A percentile compares a stretch with the other conserved stretches of the same genome.
Conservation (phyloP, 2,888 invertebrate species). For the Acrobasis suavella region DNA sequence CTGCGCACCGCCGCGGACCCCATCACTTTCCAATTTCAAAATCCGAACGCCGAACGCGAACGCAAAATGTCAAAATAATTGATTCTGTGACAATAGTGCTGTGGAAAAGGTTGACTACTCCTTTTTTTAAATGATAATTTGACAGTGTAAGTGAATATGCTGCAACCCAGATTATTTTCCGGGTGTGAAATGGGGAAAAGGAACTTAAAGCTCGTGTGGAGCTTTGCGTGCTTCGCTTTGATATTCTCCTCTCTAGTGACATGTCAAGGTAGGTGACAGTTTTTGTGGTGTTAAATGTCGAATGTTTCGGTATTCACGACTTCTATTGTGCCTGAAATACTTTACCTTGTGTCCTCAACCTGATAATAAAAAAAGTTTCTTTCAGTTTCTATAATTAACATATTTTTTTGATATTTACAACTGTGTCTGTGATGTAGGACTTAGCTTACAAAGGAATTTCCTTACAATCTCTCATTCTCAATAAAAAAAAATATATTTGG, state of each 20-base stretch:
- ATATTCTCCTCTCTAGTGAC: conserved; percentile 52
- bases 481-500: too few species aligned
- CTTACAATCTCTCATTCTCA: too few species aligned
- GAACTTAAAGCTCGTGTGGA: conserved; percentile 42
- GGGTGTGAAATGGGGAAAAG: conserved; percentile 57
- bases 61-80: conserved; percentile 35
- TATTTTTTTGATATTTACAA: too few species aligned
- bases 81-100: conserved; percentile 49
- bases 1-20: conserved; percentile 50
- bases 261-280: conserved; percentile 71
- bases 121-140: conserved; percentile 39
- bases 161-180: conserved; percentile 67
- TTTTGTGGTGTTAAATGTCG: conserved; percentile 32
- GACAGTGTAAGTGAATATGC: conserved; percentile 61
- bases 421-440: too few species aligned
- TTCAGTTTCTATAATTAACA: neutral
- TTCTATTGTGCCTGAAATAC: conserved; percentile 21
- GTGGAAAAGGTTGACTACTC: conserved; percentile 39
- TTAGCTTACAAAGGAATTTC: too few species aligned
- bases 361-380: neutral
- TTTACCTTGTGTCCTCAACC: conserved; percentile 14
- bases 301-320: conserved; percentile 19
- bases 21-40: conserved; percentile 34
- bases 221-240: conserved; percentile 49
- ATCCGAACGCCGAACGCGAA: conserved; percentile 33